A percentile compares a stretch with the other conserved stretches of the same genome.
Evolutionary conservation across 1,140 invertebrate genomes (phyloP).

Genomic region (Zaprionus africanus): DNA sequence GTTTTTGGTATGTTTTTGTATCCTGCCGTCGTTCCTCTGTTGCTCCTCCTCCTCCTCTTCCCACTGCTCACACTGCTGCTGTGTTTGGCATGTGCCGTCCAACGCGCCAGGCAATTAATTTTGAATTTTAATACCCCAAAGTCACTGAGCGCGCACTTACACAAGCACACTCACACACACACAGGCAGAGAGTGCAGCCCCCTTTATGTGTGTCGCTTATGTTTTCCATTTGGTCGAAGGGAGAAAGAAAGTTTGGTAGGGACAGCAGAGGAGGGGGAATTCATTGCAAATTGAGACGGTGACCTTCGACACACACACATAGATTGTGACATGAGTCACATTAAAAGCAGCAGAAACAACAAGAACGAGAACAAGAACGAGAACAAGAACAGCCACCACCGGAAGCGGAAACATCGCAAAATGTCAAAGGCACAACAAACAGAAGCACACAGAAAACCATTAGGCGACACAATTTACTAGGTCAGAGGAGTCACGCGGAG

Average conservation of each 20-base stretch:
- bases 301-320: constrained; percentile 30
- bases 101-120: constrained; percentile 70
- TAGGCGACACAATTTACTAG: constrained; percentile 70
- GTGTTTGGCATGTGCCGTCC: constrained; percentile 46
- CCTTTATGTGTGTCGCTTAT: constrained; percentile 25
- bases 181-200: constrained; percentile 32
- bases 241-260: neutral
- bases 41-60: neutral
- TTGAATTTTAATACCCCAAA: constrained; percentile 78
- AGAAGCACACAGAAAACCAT: constrained; percentile 57
- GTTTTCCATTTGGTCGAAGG: neutral
- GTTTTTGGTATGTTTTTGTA: constrained; percentile 25
- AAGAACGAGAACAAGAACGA: constrained; percentile 17
- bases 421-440: constrained; percentile 73
- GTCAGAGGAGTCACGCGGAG: constrained; percentile 47
- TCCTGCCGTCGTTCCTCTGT: constrained; percentile 1
- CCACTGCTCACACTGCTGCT: constrained; percentile 16
- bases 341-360: constrained; percentile 18
- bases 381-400: constrained; percentile 45
- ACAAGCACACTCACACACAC: neutral
- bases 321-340: constrained; percentile 45
- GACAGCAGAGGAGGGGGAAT: neutral
- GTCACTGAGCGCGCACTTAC: constrained; percentile 50
- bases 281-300: constrained; percentile 50
- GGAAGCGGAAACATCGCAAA: constrained; percentile 70